Percentiles rank a stretch among this genome's conserved stretches.
Evolutionary conservation across 2,888 invertebrate species (phyloP).

Genomic region (Nemotelus pantherinus): DNA sequence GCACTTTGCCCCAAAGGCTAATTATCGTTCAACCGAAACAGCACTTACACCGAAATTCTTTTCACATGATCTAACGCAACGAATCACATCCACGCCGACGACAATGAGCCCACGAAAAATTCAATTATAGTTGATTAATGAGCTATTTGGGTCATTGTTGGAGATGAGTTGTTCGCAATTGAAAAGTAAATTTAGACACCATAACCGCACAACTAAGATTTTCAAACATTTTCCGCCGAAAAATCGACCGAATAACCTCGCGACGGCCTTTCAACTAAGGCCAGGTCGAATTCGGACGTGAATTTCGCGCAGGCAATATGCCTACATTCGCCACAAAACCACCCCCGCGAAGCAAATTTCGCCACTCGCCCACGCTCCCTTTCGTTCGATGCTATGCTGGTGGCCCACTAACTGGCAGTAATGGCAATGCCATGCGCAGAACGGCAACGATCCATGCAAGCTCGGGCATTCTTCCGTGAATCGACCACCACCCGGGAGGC

Average conservation of each 20-base stretch:
- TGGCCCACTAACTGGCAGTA: slow-evolving; percentile 10
- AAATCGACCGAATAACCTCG: slow-evolving; percentile 45
- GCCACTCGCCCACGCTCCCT: slow-evolving; percentile 1
- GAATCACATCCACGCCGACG: background rate
- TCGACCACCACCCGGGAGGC: slow-evolving; percentile 1
- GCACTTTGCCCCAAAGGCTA: background rate
- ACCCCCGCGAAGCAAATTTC: background rate
- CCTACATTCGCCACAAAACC: slow-evolving; percentile 29
- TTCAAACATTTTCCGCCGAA: background rate
- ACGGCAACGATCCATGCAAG: slow-evolving; percentile 14
- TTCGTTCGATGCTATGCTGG: background rate
- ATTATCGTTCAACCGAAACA: slow-evolving; percentile 15
- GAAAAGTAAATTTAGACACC: background rate
- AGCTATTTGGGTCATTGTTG: slow-evolving; percentile 24
- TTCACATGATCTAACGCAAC: background rate
- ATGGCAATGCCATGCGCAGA: slow-evolving; percentile 35
- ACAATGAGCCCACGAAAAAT: slow-evolving; percentile 8
- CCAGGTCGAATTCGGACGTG: slow-evolving; percentile 42
- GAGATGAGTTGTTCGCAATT: slow-evolving; percentile 28
- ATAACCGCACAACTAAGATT: background rate
- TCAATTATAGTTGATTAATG: slow-evolving; percentile 28
- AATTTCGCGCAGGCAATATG: slow-evolving; percentile 39
- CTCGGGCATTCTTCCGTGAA: background rate
- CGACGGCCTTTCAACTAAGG: slow-evolving; percentile 47
- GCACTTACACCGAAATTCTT: slow-evolving; percentile 10